These are phyloP conservation scores for Corythaeola cristata DNA, from an alignment of 2,113 vertebrate species.

Conservation along the genomic window DNA sequence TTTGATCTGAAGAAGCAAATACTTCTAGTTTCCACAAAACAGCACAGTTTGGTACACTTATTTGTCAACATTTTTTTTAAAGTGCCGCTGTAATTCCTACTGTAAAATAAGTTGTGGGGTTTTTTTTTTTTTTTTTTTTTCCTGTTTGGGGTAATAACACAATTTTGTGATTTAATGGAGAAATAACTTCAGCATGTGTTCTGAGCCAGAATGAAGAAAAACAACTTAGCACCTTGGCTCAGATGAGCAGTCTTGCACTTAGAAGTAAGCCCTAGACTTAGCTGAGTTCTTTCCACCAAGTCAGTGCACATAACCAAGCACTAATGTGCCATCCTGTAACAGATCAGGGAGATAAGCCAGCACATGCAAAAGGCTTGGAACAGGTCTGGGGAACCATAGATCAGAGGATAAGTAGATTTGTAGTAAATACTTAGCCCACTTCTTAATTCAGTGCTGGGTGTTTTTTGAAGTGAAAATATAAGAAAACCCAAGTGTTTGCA, in stretches of 20 bases:
- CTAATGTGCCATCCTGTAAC: fast-evolving
- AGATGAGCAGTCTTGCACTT: neutral
- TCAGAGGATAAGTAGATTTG: neutral
- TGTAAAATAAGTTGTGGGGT: neutral
- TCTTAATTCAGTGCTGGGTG: neutral
- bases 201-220: neutral
- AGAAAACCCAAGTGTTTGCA: neutral
- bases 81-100: neutral
- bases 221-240: neutral
- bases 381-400: neutral
- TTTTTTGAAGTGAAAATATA: neutral
- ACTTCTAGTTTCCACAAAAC: neutral
- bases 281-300: neutral
- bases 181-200: neutral
- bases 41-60: neutral
- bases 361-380: neutral
- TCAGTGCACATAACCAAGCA: neutral
- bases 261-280: neutral
- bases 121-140: neutral
- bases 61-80: neutral
- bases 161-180: neutral
- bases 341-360: neutral
- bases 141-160: neutral
- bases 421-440: neutral
- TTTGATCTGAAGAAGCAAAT: neutral